Conservation (phyloP, 2,888 invertebrate genomes). For the Lydus trimaculatus region DNA sequence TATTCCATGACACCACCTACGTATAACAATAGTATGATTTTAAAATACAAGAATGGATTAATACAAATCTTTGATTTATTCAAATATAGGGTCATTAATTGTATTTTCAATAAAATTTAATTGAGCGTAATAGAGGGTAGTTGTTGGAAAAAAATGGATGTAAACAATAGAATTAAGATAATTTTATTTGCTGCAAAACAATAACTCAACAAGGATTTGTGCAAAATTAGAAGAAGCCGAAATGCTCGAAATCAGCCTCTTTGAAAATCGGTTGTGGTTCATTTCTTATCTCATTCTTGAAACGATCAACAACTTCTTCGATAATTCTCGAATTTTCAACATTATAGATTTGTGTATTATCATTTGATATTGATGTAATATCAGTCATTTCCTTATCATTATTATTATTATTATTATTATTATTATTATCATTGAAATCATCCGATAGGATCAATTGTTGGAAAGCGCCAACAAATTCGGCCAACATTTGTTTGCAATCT, state of each 20-base stretch:
- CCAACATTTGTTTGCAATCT: neutral
- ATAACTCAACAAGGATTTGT: too few relatives aligned
- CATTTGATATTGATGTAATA: neutral
- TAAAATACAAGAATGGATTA: constrained; percentile 16
- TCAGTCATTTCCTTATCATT: neutral
- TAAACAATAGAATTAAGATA: too few relatives aligned
- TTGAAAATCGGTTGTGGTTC: neutral
- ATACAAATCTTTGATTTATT: neutral
- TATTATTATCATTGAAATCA: too few relatives aligned
- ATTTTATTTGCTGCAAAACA: too few relatives aligned
- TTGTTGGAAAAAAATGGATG: too few relatives aligned
- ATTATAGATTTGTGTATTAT: neutral
- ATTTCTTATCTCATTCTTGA: neutral
- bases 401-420: neutral
- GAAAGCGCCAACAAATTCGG: neutral
- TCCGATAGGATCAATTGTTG: neutral
- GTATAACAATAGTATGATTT: constrained; percentile 23
- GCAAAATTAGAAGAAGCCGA: too few relatives aligned
- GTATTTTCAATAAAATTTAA: too few relatives aligned
- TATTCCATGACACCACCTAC: constrained; percentile 44
- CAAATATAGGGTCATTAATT: neutral
- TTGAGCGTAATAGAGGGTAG: too few relatives aligned
- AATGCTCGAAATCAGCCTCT: neutral
- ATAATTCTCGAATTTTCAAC: neutral
- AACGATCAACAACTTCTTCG: neutral